phyloP scores from a whole-genome alignment of 2,797 vertebrate genomes.

The Enteromius argenteus region DNA sequence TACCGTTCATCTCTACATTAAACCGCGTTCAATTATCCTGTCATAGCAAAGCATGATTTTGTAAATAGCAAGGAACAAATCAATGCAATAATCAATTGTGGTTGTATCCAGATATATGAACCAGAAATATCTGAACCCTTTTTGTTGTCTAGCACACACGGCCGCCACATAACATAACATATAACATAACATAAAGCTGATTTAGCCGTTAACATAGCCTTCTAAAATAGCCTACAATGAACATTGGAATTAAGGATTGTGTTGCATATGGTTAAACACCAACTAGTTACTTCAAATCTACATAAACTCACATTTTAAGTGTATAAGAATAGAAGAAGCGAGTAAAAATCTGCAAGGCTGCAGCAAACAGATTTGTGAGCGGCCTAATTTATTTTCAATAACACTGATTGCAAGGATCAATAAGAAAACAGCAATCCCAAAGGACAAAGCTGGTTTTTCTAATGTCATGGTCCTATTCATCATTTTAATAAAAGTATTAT shows the following conservation, averaged over 20 bases:
- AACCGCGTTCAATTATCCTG: slow-evolving; percentile 52
- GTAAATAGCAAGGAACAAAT: slow-evolving; percentile 51
- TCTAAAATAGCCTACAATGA: background rate
- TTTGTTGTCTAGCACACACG: background rate
- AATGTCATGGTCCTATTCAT: slow-evolving; percentile 70
- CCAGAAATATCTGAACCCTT: slow-evolving; percentile 33
- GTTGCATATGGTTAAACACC: background rate
- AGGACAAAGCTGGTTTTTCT: slow-evolving; percentile 75
- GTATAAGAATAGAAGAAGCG: background rate
- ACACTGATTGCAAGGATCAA: slow-evolving; percentile 78
- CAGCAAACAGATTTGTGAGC: slow-evolving; percentile 75
- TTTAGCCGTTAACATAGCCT: background rate
- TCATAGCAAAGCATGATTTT: slow-evolving; percentile 52
- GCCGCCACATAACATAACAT: slow-evolving; percentile 20
- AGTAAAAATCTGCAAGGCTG: background rate
- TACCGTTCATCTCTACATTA: slow-evolving; percentile 45
- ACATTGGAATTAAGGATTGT: background rate
- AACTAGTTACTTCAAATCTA: background rate
- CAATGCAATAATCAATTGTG: slow-evolving; percentile 54
- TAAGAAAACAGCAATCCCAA: slow-evolving; percentile 80
- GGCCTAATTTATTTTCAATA: slow-evolving; percentile 84
- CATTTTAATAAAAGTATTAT: slow-evolving; percentile 67
- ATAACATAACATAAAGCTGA: background rate
- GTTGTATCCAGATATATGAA: slow-evolving; percentile 46
- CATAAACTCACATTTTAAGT: background rate